These are phyloP conservation scores for Propithecus coquereli DNA, from an alignment of 2,113 vertebrate genomes.

Conservation along the genomic window DNA sequence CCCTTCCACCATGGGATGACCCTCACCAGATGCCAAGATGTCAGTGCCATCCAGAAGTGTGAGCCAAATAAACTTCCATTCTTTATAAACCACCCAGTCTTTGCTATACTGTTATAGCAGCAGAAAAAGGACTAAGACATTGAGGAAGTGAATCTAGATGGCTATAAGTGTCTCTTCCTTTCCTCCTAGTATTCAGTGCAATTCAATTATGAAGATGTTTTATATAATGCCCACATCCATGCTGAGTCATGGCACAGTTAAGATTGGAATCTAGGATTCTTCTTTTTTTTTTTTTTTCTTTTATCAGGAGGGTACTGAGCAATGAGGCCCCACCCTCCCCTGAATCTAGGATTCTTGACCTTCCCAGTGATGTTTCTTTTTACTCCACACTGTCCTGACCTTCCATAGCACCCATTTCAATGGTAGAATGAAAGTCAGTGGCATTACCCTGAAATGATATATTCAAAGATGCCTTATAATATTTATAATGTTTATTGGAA, in stretches of 20 bases:
- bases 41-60: not conserved
- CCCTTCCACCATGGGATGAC: not conserved
- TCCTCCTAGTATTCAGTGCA: not conserved
- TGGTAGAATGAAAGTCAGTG: constrained; percentile 15
- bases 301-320: no score
- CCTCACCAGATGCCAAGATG: not conserved
- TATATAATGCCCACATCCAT: not conserved
- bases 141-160: not conserved
- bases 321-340: no score
- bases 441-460: constrained; percentile 9
- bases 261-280: not conserved
- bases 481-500: constrained; percentile 58
- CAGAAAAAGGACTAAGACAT: not conserved
- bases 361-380: not conserved
- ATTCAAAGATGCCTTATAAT: not conserved
- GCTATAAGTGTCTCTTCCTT: not conserved
- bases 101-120: not conserved
- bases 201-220: not conserved
- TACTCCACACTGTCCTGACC: not conserved
- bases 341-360: not conserved
- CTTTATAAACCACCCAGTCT: not conserved
- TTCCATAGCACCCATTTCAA: not conserved
- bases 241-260: not conserved
- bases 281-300: no score
- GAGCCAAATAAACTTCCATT: not conserved